Conservation (phyloP, 1,140 invertebrate species). For the Phymastichus coffea region DNA sequence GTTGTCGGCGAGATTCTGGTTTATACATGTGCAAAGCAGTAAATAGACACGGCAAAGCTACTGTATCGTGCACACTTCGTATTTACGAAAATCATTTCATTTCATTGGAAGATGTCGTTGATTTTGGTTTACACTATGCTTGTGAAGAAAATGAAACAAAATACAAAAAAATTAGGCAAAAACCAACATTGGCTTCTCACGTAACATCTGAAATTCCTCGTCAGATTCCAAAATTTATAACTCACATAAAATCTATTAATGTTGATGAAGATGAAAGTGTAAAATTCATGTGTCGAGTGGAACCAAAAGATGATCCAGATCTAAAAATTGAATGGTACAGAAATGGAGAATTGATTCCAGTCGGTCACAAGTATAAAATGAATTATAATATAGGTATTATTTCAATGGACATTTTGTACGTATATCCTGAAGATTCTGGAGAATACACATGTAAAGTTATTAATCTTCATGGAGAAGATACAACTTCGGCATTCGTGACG, state of each 20-base stretch:
- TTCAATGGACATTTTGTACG: constrained; percentile 89
- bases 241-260: constrained; percentile 77
- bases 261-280: constrained; percentile 88
- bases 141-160: constrained; percentile 90
- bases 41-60: constrained; percentile 87
- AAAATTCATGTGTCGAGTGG: constrained; percentile 91
- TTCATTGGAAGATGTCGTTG: constrained; percentile 83
- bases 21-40: constrained; percentile 90
- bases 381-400: constrained; percentile 95
- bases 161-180: constrained; percentile 86
- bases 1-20: constrained; percentile 85
- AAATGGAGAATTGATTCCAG: constrained; percentile 83
- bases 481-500: constrained; percentile 78
- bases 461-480: constrained; percentile 86
- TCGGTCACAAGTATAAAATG: constrained; percentile 88
- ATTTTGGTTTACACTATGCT: constrained; percentile 89
- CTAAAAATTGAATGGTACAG: constrained; percentile 91
- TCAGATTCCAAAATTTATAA: constrained; percentile 80
- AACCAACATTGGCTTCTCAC: constrained; percentile 70
- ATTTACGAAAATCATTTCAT: constrained; percentile 85
- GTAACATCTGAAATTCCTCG: constrained; percentile 65
- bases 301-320: constrained; percentile 92
- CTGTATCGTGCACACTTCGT: constrained; percentile 80
- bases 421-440: constrained; percentile 90
- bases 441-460: constrained; percentile 88